phyloP scores from a whole-genome alignment of 2,888 invertebrate species.

The Halocaridina rubra region DNA sequence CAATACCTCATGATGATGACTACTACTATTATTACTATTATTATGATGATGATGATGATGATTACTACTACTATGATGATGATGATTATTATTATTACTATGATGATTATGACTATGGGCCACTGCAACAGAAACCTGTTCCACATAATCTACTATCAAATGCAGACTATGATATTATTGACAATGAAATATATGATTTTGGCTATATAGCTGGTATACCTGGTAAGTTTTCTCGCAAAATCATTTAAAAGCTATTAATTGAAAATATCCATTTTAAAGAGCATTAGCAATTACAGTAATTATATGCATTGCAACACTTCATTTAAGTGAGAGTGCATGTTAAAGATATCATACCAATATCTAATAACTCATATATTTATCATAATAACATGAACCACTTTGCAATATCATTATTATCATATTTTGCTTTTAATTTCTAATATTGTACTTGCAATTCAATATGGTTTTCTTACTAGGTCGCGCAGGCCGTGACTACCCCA shows the following conservation, averaged over 20 bases:
- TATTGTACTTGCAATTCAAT: no score
- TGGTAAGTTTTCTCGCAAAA: no score
- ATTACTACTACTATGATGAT: slow-evolving; percentile 25
- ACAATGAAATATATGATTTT: slow-evolving; percentile 48
- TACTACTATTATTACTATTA: slow-evolving; percentile 5
- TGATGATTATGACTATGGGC: slow-evolving; percentile 42
- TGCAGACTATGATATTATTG: slow-evolving; percentile 11
- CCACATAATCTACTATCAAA: neutral
- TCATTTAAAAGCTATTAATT: no score
- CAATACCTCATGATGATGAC: neutral
- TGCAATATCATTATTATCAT: no score
- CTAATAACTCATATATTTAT: no score
- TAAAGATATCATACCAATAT: no score
- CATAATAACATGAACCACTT: no score
- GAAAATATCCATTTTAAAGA: no score
- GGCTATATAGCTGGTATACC: slow-evolving; percentile 61
- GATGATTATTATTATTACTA: slow-evolving; percentile 29
- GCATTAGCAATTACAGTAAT: no score
- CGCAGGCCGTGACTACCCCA: slow-evolving; percentile 60
- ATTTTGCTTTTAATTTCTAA: no score
- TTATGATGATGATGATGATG: slow-evolving; percentile 23
- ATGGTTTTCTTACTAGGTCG: slow-evolving; percentile 26
- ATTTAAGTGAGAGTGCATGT: no score
- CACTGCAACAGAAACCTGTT: neutral
- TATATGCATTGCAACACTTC: no score